Evolutionary conservation across 2,113 vertebrate species (phyloP).

Genomic region (Amazona vittata): DNA sequence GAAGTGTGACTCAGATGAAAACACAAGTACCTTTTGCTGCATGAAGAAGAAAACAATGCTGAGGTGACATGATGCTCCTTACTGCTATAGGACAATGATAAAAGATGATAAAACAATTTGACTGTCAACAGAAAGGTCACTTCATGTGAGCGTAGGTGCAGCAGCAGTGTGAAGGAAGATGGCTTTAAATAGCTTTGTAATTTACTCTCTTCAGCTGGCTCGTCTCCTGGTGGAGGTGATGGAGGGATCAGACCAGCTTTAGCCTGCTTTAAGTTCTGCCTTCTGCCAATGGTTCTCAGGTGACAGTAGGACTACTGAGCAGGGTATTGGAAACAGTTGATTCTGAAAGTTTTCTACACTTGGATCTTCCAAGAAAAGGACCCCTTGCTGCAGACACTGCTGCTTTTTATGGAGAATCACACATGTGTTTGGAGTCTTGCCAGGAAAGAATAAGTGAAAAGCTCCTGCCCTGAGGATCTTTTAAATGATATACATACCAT

Average conservation of each 20-base stretch:
- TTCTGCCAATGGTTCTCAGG: background rate
- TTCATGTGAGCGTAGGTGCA: background rate
- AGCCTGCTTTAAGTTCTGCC: background rate
- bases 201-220: background rate
- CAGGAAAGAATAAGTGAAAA: background rate
- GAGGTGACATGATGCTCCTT: background rate
- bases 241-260: conserved; percentile 15
- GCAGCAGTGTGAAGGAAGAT: background rate
- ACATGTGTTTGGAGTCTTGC: background rate
- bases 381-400: background rate
- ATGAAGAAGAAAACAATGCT: background rate
- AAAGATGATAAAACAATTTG: background rate
- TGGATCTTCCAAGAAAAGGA: background rate
- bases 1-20: background rate
- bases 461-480: background rate
- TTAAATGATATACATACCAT: background rate
- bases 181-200: conserved; percentile 3
- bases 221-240: background rate
- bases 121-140: background rate
- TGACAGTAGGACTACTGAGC: background rate
- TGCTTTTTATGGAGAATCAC: background rate
- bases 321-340: background rate
- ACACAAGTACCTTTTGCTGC: background rate
- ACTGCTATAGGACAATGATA: background rate
- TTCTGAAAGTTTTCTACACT: background rate